A percentile compares a stretch with the other conserved stretches of the same genome.
Evolutionary conservation across 2,113 vertebrate genomes (phyloP).

Genomic region (Abramis brama): DNA sequence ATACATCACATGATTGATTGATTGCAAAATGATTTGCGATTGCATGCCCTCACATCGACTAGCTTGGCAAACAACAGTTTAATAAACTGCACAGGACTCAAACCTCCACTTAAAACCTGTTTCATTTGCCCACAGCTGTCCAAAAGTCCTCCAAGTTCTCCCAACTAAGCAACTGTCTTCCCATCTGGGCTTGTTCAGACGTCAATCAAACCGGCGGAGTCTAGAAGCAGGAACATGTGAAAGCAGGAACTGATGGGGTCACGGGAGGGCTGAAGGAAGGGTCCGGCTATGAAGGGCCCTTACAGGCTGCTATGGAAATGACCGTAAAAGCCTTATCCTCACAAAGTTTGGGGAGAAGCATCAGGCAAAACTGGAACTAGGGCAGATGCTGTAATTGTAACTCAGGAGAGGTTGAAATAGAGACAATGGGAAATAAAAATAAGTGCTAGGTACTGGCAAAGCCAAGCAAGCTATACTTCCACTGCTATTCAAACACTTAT

Average conservation of each 20-base stretch:
- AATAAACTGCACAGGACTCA: neutral
- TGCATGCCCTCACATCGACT: neutral
- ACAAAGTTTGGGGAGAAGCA: neutral
- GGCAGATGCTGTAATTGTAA: neutral
- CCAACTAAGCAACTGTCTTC: neutral
- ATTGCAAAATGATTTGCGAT: neutral
- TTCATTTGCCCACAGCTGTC: neutral
- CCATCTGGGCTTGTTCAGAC: neutral
- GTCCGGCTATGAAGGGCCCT: neutral
- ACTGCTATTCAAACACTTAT: neutral
- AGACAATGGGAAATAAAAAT: conserved; percentile 5
- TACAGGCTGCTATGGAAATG: neutral
- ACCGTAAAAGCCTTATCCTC: neutral
- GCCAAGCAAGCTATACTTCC: neutral
- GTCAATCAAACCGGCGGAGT: neutral
- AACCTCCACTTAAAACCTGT: neutral
- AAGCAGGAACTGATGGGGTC: neutral
- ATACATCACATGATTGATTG: neutral
- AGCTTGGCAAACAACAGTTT: neutral
- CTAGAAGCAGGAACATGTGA: neutral
- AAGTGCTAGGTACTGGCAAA: neutral
- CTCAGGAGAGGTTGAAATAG: neutral
- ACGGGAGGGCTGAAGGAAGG: neutral
- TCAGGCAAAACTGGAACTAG: neutral
- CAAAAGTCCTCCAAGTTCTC: neutral